A percentile compares a stretch with the other conserved stretches of the same genome.
phyloP scores from a whole-genome alignment of 1,140 invertebrate species.

The Schlechtendalia chinensis region DNA sequence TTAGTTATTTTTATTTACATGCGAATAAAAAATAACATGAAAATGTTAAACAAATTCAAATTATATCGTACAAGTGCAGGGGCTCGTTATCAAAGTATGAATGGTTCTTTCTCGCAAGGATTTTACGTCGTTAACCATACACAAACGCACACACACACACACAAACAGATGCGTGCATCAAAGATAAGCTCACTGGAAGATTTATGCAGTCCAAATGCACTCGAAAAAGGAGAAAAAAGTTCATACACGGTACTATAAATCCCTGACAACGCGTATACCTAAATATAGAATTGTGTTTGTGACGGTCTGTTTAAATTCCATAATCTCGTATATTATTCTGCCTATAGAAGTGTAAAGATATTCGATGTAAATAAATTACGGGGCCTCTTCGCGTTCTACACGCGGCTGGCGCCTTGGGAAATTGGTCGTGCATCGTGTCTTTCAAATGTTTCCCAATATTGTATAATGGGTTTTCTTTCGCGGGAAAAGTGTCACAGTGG shows the following conservation, averaged over 20 bases:
- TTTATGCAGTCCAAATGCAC: neutral
- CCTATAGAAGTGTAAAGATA: neutral
- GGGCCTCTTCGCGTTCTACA: neutral
- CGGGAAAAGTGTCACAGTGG: neutral
- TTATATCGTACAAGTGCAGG: too few species aligned
- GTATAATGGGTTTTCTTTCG: constrained; percentile 30
- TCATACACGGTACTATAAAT: constrained; percentile 6
- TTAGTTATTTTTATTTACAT: too few species aligned
- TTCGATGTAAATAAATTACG: constrained; percentile 29
- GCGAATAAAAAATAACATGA: too few species aligned
- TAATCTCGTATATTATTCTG: constrained; percentile 17
- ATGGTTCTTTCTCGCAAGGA: too few species aligned
- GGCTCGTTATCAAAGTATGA: too few species aligned
- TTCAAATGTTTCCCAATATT: constrained; percentile 22
- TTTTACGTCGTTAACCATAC: too few species aligned
- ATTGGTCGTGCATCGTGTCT: constrained; percentile 21
- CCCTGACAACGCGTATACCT: neutral
- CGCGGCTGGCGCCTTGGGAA: constrained; percentile 2
- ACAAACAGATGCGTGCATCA: too few species aligned
- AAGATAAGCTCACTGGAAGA: neutral
- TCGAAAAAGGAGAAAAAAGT: neutral
- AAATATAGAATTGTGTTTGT: neutral
- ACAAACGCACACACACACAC: too few species aligned
- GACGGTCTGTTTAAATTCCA: constrained; percentile 12
- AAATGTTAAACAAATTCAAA: too few species aligned